These are phyloP conservation scores for Pteronotus mesoamericanus DNA, from an alignment of 2,797 vertebrate genomes.

Conservation along the genomic window DNA sequence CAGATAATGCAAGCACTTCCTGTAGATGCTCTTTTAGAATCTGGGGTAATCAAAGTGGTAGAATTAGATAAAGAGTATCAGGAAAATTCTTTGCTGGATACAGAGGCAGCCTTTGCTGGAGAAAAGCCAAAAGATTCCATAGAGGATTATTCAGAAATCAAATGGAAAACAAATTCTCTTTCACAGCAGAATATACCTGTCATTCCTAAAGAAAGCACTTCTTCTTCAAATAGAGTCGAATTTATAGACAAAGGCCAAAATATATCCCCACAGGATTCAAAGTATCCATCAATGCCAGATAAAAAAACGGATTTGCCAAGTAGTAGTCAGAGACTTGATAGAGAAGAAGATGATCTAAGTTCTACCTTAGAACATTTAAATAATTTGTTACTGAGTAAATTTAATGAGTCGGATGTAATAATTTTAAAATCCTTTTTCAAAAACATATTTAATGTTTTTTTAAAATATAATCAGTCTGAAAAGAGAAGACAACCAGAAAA, in stretches of 20 bases:
- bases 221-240: neutral
- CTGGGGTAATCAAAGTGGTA: conserved; percentile 55
- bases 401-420: conserved; percentile 27
- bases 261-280: neutral
- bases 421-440: conserved; percentile 48
- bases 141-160: neutral
- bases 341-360: conserved; percentile 43
- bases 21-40: conserved; percentile 46
- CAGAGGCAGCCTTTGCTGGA: neutral
- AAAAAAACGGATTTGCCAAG: neutral
- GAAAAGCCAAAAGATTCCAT: neutral
- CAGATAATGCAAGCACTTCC: conserved; percentile 63
- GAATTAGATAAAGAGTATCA: conserved; percentile 48
- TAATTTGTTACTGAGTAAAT: neutral
- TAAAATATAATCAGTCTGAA: conserved; percentile 29
- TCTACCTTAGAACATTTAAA: conserved; percentile 39
- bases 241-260: neutral
- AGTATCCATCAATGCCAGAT: neutral
- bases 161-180: neutral
- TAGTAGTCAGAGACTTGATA: neutral
- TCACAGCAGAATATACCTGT: neutral
- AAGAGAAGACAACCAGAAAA: conserved; percentile 23
- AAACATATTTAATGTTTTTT: conserved; percentile 40
- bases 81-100: neutral
- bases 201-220: neutral